These are phyloP conservation scores for Argyresthia albistria DNA, from an alignment of 2,888 invertebrate genomes.

Conservation along the genomic window DNA sequence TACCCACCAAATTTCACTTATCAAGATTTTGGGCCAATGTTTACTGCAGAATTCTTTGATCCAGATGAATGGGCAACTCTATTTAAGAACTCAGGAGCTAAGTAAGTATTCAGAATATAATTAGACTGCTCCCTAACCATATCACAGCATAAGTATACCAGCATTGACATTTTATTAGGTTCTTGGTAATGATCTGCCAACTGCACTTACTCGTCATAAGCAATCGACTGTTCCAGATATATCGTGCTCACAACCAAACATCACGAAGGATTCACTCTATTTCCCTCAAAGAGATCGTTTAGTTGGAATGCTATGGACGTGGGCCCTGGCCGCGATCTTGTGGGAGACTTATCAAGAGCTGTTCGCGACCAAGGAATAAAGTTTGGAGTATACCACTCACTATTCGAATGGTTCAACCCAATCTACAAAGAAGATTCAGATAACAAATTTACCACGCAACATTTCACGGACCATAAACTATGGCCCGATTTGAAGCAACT, in stretches of 20 bases:
- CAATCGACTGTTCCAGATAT: conserved; percentile 65
- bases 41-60: conserved; percentile 87
- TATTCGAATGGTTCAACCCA: conserved; percentile 86
- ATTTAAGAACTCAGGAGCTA: conserved; percentile 84
- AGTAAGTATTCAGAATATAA: conserved; percentile 42
- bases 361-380: conserved; percentile 57
- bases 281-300: conserved; percentile 80
- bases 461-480: conserved; percentile 76
- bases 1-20: conserved; percentile 85
- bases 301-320: conserved; percentile 82
- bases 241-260: conserved; percentile 83
- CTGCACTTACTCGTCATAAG: neutral
- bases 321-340: conserved; percentile 78
- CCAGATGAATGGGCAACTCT: conserved; percentile 83
- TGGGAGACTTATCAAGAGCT: conserved; percentile 79
- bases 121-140: neutral
- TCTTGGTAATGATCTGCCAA: neutral
- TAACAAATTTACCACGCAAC: conserved; percentile 68
- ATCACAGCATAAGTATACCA: too few relatives aligned
- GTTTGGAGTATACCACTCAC: conserved; percentile 82
- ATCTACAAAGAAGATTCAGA: conserved; percentile 76
- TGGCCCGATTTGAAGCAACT: conserved; percentile 81
- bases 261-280: conserved; percentile 82
- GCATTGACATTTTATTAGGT: too few relatives aligned
- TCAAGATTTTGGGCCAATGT: conserved; percentile 85